Base-by-base conservation (phyloP, 2,113 vertebrate species). In the Leucosticte australis region DNA sequence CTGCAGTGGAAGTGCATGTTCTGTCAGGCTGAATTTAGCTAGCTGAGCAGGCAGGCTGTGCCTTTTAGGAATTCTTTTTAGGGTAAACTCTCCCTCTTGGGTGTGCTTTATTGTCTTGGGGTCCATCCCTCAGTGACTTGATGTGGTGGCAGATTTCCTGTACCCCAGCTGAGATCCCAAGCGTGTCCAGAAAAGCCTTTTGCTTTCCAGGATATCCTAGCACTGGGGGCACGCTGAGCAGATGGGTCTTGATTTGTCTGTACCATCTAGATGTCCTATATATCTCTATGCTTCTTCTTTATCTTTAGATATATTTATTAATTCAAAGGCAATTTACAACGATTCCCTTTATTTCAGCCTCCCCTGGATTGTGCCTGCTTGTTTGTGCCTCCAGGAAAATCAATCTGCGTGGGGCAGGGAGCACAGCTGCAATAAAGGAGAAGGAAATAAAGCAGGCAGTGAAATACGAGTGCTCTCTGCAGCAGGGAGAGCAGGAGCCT, bases 311-410 rank as follows among this genome's bases (percentile, higher is more conserved):
- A 27, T 71, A 91, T 85, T 94, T 94, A 80, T 96, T 96, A 95
- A 95, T 95, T 93, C 82, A 33, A 93, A 81, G 90, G 68, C 76
- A 79, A 87, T 94, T 96, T 92, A 60, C 63, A 90, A 81, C 30
- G 55, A 90, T 93, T 83, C 90, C 78, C 92, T 92, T 91, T 93
- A 91, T 71, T 96, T 96, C 94, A 95, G 41, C 88, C 69, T 83
- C 90, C 85, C 76, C 71, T 74, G 87, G 92, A 95, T 97, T 94
- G 88, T 93, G 74, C 83, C 82, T 87, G 42, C 60, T 94, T 84
- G 89, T 78, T 97, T 94, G 86, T 93, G 95, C 96, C 96, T 95
- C 68, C 89, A 94, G 94, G 95, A 95, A 96, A 94, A 96, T 96
- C 93, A 84, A 93, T 96, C 88, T 64, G 71, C 71, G 64, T 33